Evolutionary conservation across 2,888 invertebrate species (phyloP).

Genomic region (Sesia apiformis): DNA sequence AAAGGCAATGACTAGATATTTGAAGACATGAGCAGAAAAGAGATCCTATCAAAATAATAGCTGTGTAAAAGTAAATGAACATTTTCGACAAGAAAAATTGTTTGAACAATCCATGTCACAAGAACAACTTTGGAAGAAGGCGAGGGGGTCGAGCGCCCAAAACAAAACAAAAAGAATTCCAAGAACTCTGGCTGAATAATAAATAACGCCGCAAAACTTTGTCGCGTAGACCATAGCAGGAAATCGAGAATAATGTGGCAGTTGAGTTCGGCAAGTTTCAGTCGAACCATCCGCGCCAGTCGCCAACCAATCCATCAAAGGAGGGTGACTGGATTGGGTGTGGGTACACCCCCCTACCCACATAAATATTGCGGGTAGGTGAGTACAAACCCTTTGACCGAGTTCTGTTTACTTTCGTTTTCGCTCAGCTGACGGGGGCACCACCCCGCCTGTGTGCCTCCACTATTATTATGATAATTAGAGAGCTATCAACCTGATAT

Average conservation of each 20-base stretch:
- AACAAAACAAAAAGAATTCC: constrained; percentile 62
- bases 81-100: background rate
- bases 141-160: constrained; percentile 23
- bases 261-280: constrained; percentile 59
- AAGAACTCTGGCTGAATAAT: constrained; percentile 65
- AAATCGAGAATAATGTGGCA: constrained; percentile 61
- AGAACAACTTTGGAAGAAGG: constrained; percentile 34
- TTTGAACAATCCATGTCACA: constrained; percentile 35
- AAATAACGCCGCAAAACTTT: constrained; percentile 59
- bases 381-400: constrained; percentile 76
- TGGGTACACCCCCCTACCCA: constrained; percentile 59
- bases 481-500: constrained; percentile 53
- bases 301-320: constrained; percentile 74
- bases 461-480: constrained; percentile 73
- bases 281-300: constrained; percentile 66
- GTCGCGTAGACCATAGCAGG: constrained; percentile 44
- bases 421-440: constrained; percentile 73
- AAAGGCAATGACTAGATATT: no score
- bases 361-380: constrained; percentile 75
- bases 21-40: no score
- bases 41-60: no score
- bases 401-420: constrained; percentile 76
- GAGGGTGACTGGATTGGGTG: constrained; percentile 65
- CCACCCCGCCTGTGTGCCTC: constrained; percentile 52
- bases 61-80: background rate